Base-by-base conservation (phyloP, 1,140 invertebrate genomes). In the Laupala kohalensis region DNA sequence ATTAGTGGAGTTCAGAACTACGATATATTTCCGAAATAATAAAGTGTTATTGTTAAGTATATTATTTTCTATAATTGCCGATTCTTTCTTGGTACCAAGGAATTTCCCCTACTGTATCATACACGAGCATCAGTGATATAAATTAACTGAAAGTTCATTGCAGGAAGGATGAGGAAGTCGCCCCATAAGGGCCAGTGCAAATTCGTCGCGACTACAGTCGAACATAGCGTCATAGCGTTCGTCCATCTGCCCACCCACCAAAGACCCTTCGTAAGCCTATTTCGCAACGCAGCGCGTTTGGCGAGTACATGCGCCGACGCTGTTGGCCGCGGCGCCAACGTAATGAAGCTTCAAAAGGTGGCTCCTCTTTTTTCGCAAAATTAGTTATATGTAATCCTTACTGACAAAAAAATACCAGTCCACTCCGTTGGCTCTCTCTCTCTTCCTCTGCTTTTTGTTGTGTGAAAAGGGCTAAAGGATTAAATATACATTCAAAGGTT, bases 331-430 rank as follows among this genome's bases (percentile, higher is more conserved):
- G 37, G 1, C 28, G 66, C 28, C 24, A 27, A 25, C 15, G 27
- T 68, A 67, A 68, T 68, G 67, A 30, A 68, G 19, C 67, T 29
- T 68, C 67, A 68, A 68, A 68, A 68, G 28, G 24, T 68, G 12
- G 27, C 67, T 68, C 28, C 29, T 26, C 26, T 68, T 68, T 68
- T 68, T 23, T 19, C 28, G 67, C 67, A 68, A 68, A 68, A 68
- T 68, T 68, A 29, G 67, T 68, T 68, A 68, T 24, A 68, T 24
- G 27, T 68, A 68, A 68, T 68, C 67, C 67, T 68, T 68, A 19
- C n/a, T 29, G 29, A 68, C 27, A 68, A 53, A 53, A 53, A 53
- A 53, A 53, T 53, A 53, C 37, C 37, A 19, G 37, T 13, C 37
- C 19, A 9, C 37, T 19, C 9, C 37, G 37, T 19, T 53, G 9